A percentile compares a stretch with the other conserved stretches of the same genome.
Conservation (phyloP, 2,797 vertebrate genomes). For the Linurgus olivaceus region DNA sequence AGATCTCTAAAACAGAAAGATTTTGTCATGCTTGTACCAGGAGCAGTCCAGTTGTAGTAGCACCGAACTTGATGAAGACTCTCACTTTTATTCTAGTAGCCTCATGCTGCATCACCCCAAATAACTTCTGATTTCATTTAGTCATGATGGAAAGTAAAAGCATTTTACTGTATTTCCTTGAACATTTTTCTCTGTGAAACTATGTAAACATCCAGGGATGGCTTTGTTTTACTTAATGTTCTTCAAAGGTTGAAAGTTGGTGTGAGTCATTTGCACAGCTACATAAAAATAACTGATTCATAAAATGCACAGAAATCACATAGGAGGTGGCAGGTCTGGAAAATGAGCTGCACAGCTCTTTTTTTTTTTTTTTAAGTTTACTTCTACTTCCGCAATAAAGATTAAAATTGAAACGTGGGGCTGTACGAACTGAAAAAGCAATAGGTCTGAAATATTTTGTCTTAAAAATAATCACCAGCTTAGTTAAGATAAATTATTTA, state of each 20-base stretch:
- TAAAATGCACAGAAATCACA: not conserved
- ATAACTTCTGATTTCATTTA: not conserved
- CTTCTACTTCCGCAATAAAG: not conserved
- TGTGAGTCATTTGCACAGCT: not conserved
- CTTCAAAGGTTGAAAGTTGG: not conserved
- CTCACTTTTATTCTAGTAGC: not conserved
- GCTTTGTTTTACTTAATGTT: not conserved
- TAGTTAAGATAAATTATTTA: not conserved
- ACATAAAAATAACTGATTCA: not conserved
- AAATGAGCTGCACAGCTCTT: not conserved
- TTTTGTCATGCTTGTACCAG: not conserved
- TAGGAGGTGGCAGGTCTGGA: not conserved
- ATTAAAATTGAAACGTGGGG: accelerated
- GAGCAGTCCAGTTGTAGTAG: not conserved
- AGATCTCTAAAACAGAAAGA: not conserved
- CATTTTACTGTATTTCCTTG: not conserved
- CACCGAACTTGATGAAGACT: not conserved
- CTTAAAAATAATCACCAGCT: not conserved
- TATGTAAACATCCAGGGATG: not conserved
- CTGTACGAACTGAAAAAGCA: not conserved
- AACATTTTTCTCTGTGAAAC: not conserved
- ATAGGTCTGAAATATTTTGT: not conserved
- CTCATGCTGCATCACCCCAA: not conserved
- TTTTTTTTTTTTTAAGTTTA: not conserved
- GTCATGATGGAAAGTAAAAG: not conserved